phyloP scores from a whole-genome alignment of 1,140 invertebrate species.

The Uloborus diversus region DNA sequence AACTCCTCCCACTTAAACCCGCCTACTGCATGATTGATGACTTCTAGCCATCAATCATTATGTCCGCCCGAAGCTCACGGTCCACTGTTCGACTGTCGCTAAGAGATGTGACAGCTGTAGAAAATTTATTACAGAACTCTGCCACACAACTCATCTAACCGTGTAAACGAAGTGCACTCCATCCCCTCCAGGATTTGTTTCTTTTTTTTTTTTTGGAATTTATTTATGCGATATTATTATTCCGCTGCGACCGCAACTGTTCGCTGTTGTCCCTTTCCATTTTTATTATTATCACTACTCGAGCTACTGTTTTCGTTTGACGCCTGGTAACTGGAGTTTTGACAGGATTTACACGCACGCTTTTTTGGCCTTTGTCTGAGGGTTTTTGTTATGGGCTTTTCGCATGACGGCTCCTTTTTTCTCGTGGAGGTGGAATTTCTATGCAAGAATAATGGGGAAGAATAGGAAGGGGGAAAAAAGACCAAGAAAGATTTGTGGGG shows the following conservation, averaged over 20 bases:
- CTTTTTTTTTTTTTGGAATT: conserved; percentile 10
- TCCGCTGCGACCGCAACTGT: conserved; percentile 8
- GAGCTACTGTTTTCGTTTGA: conserved; percentile 13
- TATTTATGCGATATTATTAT: conserved; percentile 38
- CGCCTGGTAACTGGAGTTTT: background rate
- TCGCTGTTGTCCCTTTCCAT: background rate
- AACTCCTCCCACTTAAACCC: background rate
- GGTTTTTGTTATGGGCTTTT: background rate
- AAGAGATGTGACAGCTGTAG: background rate
- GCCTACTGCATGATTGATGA: conserved; percentile 20
- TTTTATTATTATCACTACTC: background rate
- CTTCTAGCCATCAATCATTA: conserved; percentile 16
- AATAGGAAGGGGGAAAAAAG: background rate
- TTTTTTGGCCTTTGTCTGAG: background rate
- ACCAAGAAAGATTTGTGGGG: background rate
- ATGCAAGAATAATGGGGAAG: no score
- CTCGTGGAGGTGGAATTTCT: no score
- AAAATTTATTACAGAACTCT: conserved; percentile 22
- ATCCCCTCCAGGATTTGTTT: background rate
- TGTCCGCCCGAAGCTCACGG: background rate
- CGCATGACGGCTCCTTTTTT: background rate
- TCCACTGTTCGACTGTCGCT: background rate
- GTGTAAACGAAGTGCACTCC: background rate
- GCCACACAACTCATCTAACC: conserved; percentile 21
- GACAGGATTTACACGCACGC: conserved; percentile 1